Conservation (phyloP, 2,888 invertebrate species). For the Calameuta filiformis region DNA sequence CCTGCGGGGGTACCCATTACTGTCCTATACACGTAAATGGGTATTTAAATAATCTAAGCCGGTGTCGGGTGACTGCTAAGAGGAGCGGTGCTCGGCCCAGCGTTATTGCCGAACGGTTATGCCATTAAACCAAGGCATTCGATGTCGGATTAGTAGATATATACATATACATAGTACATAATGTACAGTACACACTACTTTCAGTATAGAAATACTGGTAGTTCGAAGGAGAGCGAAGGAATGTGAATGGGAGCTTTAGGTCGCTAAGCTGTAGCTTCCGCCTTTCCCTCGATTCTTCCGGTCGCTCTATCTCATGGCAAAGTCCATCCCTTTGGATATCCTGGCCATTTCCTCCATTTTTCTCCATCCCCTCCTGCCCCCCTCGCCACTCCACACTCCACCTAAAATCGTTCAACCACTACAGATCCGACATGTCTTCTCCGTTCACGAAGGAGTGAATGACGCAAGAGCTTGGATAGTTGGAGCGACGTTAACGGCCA, state of each 20-base stretch:
- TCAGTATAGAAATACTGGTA: neutral
- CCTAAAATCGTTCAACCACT: neutral
- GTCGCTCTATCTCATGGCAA: constrained; percentile 19
- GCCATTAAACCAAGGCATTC: neutral
- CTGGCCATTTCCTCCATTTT: neutral
- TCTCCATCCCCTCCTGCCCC: neutral
- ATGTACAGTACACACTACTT: neutral
- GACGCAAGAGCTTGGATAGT: no score
- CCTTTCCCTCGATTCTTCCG: constrained; percentile 53
- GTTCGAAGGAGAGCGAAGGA: neutral
- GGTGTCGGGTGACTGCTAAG: constrained; percentile 1
- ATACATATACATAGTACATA: neutral
- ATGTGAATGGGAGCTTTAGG: constrained; percentile 30
- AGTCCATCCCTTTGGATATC: neutral
- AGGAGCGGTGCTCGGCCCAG: neutral
- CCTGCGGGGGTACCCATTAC: neutral
- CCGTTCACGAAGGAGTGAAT: neutral
- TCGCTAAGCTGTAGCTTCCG: constrained; percentile 54
- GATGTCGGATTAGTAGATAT: neutral
- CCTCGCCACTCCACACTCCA: neutral
- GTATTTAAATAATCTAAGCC: neutral
- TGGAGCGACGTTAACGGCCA: no score
- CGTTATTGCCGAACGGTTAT: neutral
- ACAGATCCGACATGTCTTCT: neutral
- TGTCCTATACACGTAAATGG: neutral